phyloP scores from a whole-genome alignment of 2,113 vertebrate species.

The Planiliza haematocheilus region DNA sequence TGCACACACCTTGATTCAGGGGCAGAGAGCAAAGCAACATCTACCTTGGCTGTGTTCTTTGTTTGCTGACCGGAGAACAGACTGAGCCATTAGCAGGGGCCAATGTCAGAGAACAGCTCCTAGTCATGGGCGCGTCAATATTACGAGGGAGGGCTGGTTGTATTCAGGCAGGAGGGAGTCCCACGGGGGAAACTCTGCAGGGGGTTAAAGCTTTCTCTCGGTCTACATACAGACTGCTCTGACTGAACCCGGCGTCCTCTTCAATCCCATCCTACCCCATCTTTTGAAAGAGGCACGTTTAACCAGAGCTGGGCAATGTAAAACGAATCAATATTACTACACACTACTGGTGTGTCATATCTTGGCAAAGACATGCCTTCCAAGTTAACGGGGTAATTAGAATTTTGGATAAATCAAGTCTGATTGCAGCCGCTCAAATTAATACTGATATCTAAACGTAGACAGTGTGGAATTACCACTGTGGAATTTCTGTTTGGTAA shows the following conservation, averaged over 20 bases:
- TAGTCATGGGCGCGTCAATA: slow-evolving; percentile 67
- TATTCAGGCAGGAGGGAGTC: slow-evolving; percentile 57
- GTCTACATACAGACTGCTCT: slow-evolving; percentile 32
- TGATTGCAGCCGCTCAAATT: too few relatives aligned
- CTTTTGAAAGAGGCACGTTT: slow-evolving; percentile 1
- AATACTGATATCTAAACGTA: background rate
- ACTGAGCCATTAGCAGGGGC: slow-evolving; percentile 61
- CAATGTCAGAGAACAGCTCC: slow-evolving; percentile 62
- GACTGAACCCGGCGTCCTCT: slow-evolving; percentile 59
- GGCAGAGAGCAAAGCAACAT: slow-evolving; percentile 18
- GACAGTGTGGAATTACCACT: too few relatives aligned
- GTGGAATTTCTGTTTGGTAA: too few relatives aligned
- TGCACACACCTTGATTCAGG: slow-evolving; percentile 19
- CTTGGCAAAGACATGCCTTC: background rate
- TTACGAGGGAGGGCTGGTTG: slow-evolving; percentile 50
- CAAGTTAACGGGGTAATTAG: too few relatives aligned
- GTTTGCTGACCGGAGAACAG: slow-evolving; percentile 48
- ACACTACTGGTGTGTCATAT: background rate
- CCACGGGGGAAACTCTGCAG: slow-evolving; percentile 45
- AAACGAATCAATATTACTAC: background rate
- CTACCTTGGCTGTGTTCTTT: slow-evolving; percentile 38
- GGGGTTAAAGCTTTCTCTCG: slow-evolving; percentile 60
- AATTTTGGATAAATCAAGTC: too few relatives aligned
- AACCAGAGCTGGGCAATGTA: background rate
- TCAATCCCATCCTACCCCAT: slow-evolving; percentile 25